Evolutionary conservation across 2,888 invertebrate species (phyloP).

Genomic region (Dicyrtomina minuta): DNA sequence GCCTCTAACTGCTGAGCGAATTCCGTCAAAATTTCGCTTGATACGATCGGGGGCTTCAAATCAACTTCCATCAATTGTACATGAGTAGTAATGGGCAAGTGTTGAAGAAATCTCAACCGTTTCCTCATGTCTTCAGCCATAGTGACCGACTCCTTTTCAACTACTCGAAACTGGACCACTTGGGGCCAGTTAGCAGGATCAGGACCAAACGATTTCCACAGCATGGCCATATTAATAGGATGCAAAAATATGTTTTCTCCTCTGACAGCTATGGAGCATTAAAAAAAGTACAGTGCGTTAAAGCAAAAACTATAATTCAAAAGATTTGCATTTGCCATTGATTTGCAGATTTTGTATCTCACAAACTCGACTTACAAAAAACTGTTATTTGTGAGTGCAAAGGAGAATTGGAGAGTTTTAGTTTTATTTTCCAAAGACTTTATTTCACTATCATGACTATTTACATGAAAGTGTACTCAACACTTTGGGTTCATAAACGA

Average conservation of each 20-base stretch:
- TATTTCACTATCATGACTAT: too few relatives aligned
- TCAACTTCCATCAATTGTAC: conserved; percentile 88
- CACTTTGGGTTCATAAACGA: too few relatives aligned
- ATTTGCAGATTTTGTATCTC: too few relatives aligned
- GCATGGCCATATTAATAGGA: conserved; percentile 83
- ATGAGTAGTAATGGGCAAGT: conserved; percentile 85
- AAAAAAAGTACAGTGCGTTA: conserved; percentile 54
- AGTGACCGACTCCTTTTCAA: conserved; percentile 84
- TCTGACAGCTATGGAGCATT: conserved; percentile 79
- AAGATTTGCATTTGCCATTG: too few relatives aligned
- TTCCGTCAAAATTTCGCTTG: conserved; percentile 64
- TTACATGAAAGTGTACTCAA: too few relatives aligned
- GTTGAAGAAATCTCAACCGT: conserved; percentile 74
- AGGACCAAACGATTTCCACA: conserved; percentile 81
- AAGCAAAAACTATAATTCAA: background rate
- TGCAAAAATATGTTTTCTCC: conserved; percentile 92
- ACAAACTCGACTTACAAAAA: too few relatives aligned
- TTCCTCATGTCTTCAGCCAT: conserved; percentile 80
- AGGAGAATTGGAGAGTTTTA: too few relatives aligned
- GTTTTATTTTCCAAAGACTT: too few relatives aligned
- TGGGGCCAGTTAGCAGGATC: conserved; percentile 73
- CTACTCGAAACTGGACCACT: conserved; percentile 70
- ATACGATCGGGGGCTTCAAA: conserved; percentile 71
- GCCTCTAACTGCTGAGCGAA: conserved; percentile 70
- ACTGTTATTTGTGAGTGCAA: too few relatives aligned